A percentile compares a stretch with the other conserved stretches of the same genome.
These are phyloP conservation scores for Limonius californicus DNA, from an alignment of 1,140 invertebrate genomes.

Conservation along the genomic window DNA sequence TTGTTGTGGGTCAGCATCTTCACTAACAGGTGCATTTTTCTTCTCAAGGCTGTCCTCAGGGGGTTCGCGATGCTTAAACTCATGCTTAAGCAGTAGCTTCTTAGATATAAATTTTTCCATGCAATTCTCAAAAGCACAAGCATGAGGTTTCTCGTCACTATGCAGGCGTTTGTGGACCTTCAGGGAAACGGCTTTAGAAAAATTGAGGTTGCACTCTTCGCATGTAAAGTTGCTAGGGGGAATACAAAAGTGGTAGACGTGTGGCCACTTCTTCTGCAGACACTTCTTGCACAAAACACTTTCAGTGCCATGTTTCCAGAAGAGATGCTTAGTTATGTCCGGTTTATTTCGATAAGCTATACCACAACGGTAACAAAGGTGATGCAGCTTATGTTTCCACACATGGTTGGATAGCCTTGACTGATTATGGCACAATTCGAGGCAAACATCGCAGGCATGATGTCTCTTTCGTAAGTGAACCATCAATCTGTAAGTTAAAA, in stretches of 20 bases:
- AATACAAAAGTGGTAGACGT: slow-evolving; percentile 85
- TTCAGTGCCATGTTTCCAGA: slow-evolving; percentile 88
- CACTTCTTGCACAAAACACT: slow-evolving; percentile 80
- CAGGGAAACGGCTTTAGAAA: slow-evolving; percentile 71
- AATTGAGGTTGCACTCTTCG: slow-evolving; percentile 72
- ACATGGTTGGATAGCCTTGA: slow-evolving; percentile 76
- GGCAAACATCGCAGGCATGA: slow-evolving; percentile 78
- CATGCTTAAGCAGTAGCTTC: slow-evolving; percentile 70
- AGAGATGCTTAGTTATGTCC: slow-evolving; percentile 81
- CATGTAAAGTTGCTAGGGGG: slow-evolving; percentile 72
- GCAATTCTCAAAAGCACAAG: slow-evolving; percentile 65
- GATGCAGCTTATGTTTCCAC: slow-evolving; percentile 83
- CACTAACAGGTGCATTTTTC: slow-evolving; percentile 26
- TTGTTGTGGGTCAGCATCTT: slow-evolving; percentile 46
- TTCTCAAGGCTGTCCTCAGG: slow-evolving; percentile 38
- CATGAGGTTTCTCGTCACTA: slow-evolving; percentile 61
- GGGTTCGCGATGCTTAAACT: slow-evolving; percentile 52
- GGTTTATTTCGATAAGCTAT: slow-evolving; percentile 81
- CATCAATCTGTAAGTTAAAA: slow-evolving; percentile 56
- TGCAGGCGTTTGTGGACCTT: slow-evolving; percentile 80
- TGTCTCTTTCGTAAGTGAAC: slow-evolving; percentile 79
- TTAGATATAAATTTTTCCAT: slow-evolving; percentile 75
- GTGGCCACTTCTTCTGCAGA: slow-evolving; percentile 83
- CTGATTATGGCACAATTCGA: slow-evolving; percentile 74
- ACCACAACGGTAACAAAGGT: slow-evolving; percentile 79